These are phyloP conservation scores for Drosophila paramelanica DNA, from an alignment of 2,888 invertebrate species.

Conservation along the genomic window DNA sequence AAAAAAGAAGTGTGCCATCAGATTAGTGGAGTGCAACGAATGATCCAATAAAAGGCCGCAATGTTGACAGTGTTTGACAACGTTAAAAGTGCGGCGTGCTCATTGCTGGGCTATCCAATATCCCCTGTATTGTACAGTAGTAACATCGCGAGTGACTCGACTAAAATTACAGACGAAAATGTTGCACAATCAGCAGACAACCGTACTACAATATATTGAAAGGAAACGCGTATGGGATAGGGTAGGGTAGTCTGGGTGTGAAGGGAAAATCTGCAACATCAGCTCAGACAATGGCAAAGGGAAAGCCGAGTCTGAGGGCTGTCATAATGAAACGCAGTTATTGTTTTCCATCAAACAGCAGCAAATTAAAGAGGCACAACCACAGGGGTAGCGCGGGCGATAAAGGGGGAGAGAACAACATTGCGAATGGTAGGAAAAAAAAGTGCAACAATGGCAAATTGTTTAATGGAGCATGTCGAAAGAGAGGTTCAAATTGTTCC, in stretches of 20 bases:
- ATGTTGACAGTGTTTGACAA: constrained; percentile 17
- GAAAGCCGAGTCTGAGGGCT: constrained; percentile 20
- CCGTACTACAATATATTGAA: constrained; percentile 12
- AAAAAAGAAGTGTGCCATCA: constrained; percentile 27
- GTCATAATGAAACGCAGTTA: constrained; percentile 62
- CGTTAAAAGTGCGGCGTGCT: constrained; percentile 20
- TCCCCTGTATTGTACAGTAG: background rate
- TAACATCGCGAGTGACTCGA: constrained; percentile 32
- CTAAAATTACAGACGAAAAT: constrained; percentile 47
- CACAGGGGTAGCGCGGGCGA: background rate
- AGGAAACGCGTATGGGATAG: no score
- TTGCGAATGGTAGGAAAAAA: constrained; percentile 29
- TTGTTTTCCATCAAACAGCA: constrained; percentile 54
- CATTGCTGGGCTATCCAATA: constrained; percentile 51
- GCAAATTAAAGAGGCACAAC: constrained; percentile 49
- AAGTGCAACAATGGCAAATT: constrained; percentile 77
- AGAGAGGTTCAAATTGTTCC: constrained; percentile 55
- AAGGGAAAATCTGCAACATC: constrained; percentile 52
- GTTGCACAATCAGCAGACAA: constrained; percentile 60
- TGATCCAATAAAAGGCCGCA: constrained; percentile 24
- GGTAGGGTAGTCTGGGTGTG: background rate
- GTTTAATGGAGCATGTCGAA: constrained; percentile 76
- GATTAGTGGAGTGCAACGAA: constrained; percentile 16
- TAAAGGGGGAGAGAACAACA: constrained; percentile 14
- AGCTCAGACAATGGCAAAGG: constrained; percentile 27